Evolutionary conservation across 2,888 invertebrate species (phyloP), one percentile per base, ranked within the genome.

Genomic region (Nasonovia ribisnigri): DNA sequence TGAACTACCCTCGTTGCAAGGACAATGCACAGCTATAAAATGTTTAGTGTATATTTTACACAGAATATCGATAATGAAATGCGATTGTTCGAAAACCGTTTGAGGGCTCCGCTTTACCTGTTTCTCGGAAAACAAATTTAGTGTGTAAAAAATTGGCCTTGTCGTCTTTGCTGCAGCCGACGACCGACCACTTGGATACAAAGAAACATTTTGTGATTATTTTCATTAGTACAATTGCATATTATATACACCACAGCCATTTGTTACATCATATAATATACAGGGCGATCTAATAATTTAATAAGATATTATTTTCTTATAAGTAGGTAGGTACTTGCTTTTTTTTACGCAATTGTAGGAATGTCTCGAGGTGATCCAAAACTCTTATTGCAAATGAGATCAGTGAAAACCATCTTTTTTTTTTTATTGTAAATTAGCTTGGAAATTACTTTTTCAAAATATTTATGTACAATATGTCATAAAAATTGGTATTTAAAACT

Each of bases 71-170:
- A 77, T 77, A 77, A 77, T 77, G 20, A 77, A 36, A 77, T 24
- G 36, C 77, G 6, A 77, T 87, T 87, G 87, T 87, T 87, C 87
- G n/a, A 87, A n/a, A 46, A 43, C 87, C 29, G 29, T 87, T 77
- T 36, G 77, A 77, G 20, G 36, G 36, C 6, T 20, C 36, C 77
- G 77, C 36, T 26, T 77, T 36, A 77, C 36, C 20, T 77, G 36
- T 36, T 77, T 77, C 77, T 77, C 20, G 20, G 20, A 77, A 77
- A 77, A 77, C 6, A 36, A 77, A 77, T 67, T 16, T 67, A 36
- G 16, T 67, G 6, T 77, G 20, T 20, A 36, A 77, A 77, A 77
- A 77, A 77, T 8, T 77, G 8, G 77, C 20, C 77, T 36, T 77
- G 16, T 77, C 20, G 36, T 77, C 20, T 36, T 77, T 77, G 20